Base-by-base conservation (phyloP, 2,113 vertebrate species). In the Lathamus discolor region DNA sequence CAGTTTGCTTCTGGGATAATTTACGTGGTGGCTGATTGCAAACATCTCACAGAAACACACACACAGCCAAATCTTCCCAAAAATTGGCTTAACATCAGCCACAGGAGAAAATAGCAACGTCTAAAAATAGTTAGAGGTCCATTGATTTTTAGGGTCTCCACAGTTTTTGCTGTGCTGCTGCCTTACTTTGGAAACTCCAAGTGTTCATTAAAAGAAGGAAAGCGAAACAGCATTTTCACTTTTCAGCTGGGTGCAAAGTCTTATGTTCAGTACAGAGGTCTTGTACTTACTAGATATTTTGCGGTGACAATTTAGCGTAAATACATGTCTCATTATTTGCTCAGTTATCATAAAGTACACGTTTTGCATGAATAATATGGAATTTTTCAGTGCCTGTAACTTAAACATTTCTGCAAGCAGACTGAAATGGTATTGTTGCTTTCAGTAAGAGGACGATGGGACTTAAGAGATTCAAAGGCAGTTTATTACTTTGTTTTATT, bases 81-180 rank as follows among this genome's bases (percentile, higher is more conserved):
- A 88, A 95, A 96, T 33, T 96, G 95, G 83, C 90, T 92, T 95
- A 87, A 64, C 80, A 39, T 94, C 88, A 96, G 86, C 68, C 51
- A 52, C 41, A 83, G 91, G 9, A 88, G 78, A 96, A 97, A 97
- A 96, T 93, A 96, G 91, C 74, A 96, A 81, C 12, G 4, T 74
- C 95, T 96, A 96, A 96, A 97, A 91, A 95, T 95, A 97, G 94
- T 74, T 86, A 64, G 52, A 93, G 73, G 86, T 92, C 64, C 87
- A 97, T 96, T 96, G 96, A 96, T 97, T 97, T 97, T 93, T 93
- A 86, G 83, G 82, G 74, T 93, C 74, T 93, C 49, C 24, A 37
- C 61, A 61, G 68, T 96, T 97, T 93, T 95, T 97, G 94, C 90
- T 96, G 88, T 87, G 90, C 49, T 41, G 41, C 48, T 51, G 61